Conservation (phyloP, 2,888 invertebrate species). For the Stegana nigrithorax region DNA sequence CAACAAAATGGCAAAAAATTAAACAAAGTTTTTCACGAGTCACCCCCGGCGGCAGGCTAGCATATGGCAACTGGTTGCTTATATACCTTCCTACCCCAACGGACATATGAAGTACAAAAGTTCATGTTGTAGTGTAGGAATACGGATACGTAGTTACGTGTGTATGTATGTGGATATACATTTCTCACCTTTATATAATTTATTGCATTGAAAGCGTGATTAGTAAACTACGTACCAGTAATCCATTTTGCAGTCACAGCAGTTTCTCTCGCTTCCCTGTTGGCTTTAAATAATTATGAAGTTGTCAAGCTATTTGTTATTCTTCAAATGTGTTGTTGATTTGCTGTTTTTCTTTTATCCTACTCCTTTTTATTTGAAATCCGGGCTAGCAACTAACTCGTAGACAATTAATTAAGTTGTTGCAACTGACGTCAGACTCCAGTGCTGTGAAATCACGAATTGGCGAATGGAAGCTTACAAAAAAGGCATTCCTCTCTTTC, state of each 20-base stretch:
- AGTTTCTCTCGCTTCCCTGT: not conserved
- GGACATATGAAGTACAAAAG: too few relatives aligned
- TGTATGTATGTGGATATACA: constrained; percentile 15
- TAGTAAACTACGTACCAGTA: constrained; percentile 3
- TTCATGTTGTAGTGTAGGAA: too few relatives aligned
- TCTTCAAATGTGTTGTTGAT: not conserved
- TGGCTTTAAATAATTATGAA: not conserved
- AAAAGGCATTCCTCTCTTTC: too few relatives aligned
- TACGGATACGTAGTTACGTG: constrained; percentile 23
- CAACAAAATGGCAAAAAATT: constrained; percentile 12
- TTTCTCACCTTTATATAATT: constrained; percentile 1
- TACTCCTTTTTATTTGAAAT: not conserved
- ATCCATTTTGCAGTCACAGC: not conserved
- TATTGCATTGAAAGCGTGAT: too few relatives aligned
- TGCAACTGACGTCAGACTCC: too few relatives aligned
- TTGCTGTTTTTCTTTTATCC: not conserved
- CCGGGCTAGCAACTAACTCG: not conserved
- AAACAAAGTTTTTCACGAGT: too few relatives aligned
- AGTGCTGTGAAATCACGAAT: too few relatives aligned
- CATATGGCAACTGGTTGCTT: constrained; percentile 19
- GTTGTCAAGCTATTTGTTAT: not conserved
- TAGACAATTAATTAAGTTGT: too few relatives aligned
- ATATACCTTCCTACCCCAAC: too few relatives aligned
- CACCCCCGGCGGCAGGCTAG: constrained; percentile 40
- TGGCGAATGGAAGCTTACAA: constrained; percentile 26